A percentile compares a stretch with the other conserved stretches of the same genome.
Conservation (phyloP, 2,888 invertebrate species). For the Tryphoninae sp. region DNA sequence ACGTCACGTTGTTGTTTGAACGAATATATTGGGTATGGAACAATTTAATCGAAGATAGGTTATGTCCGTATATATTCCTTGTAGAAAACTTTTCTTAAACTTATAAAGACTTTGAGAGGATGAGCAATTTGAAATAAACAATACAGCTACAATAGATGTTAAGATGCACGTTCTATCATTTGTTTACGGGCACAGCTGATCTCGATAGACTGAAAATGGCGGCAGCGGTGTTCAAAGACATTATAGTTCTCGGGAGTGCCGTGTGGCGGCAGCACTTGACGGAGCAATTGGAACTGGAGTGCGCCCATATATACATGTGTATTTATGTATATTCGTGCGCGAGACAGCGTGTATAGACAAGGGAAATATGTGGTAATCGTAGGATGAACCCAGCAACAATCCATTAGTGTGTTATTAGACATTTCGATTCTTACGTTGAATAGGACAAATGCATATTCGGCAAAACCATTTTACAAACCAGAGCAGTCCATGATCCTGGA, state of each 20-base stretch:
- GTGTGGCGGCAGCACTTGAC: constrained; percentile 12
- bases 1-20: neutral
- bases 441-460: neutral
- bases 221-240: neutral
- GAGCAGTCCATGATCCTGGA: too few relatives aligned
- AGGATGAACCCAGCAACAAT: neutral
- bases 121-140: neutral
- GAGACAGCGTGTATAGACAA: neutral
- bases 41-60: neutral
- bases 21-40: neutral
- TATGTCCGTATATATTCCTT: neutral
- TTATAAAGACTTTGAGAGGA: neutral
- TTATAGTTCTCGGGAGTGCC: neutral
- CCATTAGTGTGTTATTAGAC: neutral
- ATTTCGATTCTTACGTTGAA: neutral
- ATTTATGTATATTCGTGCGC: neutral
- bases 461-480: too few relatives aligned
- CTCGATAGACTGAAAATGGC: neutral
- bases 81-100: neutral
- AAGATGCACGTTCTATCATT: neutral
- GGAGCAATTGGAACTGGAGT: neutral
- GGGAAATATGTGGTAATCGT: neutral
- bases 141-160: neutral
- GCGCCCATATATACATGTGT: neutral
- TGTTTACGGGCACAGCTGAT: neutral